Evolutionary conservation across 2,888 invertebrate genomes (phyloP).

Genomic region (Eumerus sabulonum): DNA sequence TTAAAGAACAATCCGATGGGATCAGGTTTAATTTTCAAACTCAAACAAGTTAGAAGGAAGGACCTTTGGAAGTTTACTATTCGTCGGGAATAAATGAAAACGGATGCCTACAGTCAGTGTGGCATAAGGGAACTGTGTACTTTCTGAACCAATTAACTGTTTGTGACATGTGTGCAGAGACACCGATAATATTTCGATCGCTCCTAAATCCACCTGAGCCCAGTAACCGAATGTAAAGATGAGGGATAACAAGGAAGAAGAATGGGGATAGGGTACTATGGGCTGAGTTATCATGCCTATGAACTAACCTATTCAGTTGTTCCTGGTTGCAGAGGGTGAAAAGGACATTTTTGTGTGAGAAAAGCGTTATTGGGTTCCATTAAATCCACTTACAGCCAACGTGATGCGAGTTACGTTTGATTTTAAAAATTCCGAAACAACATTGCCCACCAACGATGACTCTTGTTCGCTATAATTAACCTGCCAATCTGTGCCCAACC

Average conservation of each 20-base stretch:
- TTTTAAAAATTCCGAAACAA: too few relatives aligned
- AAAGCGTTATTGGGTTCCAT: too few relatives aligned
- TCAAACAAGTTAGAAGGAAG: neutral
- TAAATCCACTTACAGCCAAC: too few relatives aligned
- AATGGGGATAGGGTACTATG: neutral
- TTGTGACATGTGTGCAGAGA: slow-evolving; percentile 17
- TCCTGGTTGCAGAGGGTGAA: too few relatives aligned
- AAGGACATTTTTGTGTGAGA: too few relatives aligned
- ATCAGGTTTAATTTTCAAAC: neutral
- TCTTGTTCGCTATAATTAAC: too few relatives aligned
- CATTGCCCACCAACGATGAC: too few relatives aligned
- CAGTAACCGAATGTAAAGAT: neutral
- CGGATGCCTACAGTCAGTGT: too few relatives aligned
- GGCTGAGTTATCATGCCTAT: neutral
- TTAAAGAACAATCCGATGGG: slow-evolving; percentile 2
- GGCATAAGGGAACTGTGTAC: neutral
- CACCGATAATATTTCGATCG: slow-evolving; percentile 48
- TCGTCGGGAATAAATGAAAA: neutral
- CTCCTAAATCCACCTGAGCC: slow-evolving; percentile 46
- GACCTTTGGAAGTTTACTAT: neutral
- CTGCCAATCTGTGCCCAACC: too few relatives aligned
- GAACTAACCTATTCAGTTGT: too few relatives aligned
- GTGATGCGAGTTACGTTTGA: too few relatives aligned
- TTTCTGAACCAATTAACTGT: slow-evolving; percentile 40
- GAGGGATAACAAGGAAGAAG: neutral